Evolutionary conservation across 2,797 vertebrate genomes (phyloP).

Genomic region (Paedocypris micromegethes): DNA sequence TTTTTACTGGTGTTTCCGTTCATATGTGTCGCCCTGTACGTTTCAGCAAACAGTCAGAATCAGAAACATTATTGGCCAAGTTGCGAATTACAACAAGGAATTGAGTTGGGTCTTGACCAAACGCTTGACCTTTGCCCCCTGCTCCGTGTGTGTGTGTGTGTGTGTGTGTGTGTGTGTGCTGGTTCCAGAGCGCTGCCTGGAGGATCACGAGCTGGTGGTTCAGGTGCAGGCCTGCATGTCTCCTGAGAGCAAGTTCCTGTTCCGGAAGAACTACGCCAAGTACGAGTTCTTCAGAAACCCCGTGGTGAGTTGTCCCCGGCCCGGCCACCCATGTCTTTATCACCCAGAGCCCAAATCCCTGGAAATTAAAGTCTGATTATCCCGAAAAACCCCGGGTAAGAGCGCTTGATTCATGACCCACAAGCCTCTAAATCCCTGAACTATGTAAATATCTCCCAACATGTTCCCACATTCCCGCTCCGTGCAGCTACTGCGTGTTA

Average conservation of each 20-base stretch:
- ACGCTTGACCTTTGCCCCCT: too few relatives aligned
- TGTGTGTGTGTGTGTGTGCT: too few relatives aligned
- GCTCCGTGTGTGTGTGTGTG: too few relatives aligned
- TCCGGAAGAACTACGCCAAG: constrained; percentile 98
- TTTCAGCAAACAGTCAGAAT: too few relatives aligned
- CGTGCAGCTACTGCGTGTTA: too few relatives aligned
- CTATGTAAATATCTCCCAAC: constrained; percentile 5
- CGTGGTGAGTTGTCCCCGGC: constrained; percentile 63
- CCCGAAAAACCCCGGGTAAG: neutral
- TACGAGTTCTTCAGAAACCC: constrained; percentile 98
- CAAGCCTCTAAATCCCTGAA: constrained; percentile 21
- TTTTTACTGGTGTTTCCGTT: too few relatives aligned
- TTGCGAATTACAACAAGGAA: too few relatives aligned
- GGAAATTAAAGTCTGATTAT: constrained; percentile 23
- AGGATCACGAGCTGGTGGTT: constrained; percentile 91
- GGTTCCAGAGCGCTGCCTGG: constrained; percentile 83
- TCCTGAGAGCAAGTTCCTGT: constrained; percentile 90
- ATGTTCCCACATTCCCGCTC: constrained; percentile 13
- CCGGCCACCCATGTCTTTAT: constrained; percentile 17
- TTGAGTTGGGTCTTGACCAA: too few relatives aligned
- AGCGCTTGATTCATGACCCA: constrained; percentile 8
- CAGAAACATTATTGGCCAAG: too few relatives aligned
- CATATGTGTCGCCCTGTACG: too few relatives aligned
- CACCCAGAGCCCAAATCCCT: constrained; percentile 10
- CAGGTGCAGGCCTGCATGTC: constrained; percentile 88